These are phyloP conservation scores for Fragariocoptes setiger DNA, from an alignment of 1,140 invertebrate species.

Conservation along the genomic window DNA sequence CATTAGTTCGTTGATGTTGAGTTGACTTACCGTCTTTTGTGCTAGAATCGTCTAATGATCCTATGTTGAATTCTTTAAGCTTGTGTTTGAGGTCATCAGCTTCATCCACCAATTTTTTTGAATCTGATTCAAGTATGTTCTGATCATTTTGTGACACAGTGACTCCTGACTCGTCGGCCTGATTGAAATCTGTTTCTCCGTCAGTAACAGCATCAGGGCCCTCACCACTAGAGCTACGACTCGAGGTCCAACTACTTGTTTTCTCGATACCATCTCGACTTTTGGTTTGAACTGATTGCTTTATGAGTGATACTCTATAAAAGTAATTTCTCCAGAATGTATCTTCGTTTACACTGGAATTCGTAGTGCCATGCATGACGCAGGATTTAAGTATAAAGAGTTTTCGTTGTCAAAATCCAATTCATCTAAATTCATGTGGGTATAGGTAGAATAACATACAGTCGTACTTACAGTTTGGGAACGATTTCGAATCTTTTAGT, in stretches of 20 bases:
- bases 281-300: too few relatives aligned
- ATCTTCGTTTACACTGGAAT: constrained; percentile 66
- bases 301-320: constrained; percentile 86
- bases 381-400: too few relatives aligned
- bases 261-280: constrained; percentile 17
- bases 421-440: too few relatives aligned
- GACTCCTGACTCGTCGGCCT: too few relatives aligned
- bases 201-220: constrained; percentile 16
- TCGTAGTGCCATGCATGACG: neutral
- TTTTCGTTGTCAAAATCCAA: too few relatives aligned
- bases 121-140: neutral
- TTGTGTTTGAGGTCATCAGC: neutral
- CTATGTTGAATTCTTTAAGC: neutral
- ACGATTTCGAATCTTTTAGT: constrained; percentile 96
- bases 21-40: too few relatives aligned
- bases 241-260: constrained; percentile 7
- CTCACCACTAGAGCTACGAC: constrained; percentile 10
- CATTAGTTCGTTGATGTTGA: too few relatives aligned
- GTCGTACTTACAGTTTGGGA: constrained; percentile 37
- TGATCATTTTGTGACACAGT: too few relatives aligned
- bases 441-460: neutral
- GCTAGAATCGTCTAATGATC: neutral
- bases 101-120: neutral
- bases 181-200: constrained; percentile 14
- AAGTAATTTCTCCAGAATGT: constrained; percentile 99